Evolutionary conservation across 1,140 invertebrate species (phyloP), one percentile per base, ranked within the genome.

Genomic region (Patella vulgata): DNA sequence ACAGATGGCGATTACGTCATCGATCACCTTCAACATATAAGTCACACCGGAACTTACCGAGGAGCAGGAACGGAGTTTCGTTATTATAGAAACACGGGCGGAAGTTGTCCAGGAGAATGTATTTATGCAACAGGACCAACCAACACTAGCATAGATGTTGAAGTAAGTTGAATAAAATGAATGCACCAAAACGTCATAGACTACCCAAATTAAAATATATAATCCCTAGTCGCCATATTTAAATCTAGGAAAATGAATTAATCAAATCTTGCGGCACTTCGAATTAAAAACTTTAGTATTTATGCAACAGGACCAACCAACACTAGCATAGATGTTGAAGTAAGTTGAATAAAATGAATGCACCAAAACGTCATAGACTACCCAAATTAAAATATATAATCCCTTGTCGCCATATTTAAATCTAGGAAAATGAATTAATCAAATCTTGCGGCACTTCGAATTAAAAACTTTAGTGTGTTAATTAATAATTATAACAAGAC

Each of bases 81-180:
- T 12, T 77, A 78, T 53, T 51, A 66, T 14, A 60, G 67, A 12
- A 42, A 69, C 6, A 42, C 61, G 11, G 61, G 63, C 0, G 23
- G 42, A 11, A 51, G 56, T 8, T 80, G 78, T 68, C 70, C 66
- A 1, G 73, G 72, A 30, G 71, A 74, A 46, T 80, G 78, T 58
- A 39, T 80, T n/a, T 58, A 60, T 12, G 68, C 71, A 1, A 50
- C 63, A 14, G 78, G 78, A 11, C 78, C 78, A 5, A 69, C 68
- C 0, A 74, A 59, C 17, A 36, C 68, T 3, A 52, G 59, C 6
- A 30, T 77, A 3, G 67, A 73, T 50, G 64, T 80, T 40, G 70
- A 79, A 72, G 76, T 80, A 65, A 57, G 40, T 39, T 1, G 3
- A n/a, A 21, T 23, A 14, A 5, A 19, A 30, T 53, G 12, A 3